A percentile compares a stretch with the other conserved stretches of the same genome.
These are phyloP conservation scores for Manis crassicaudata DNA, from an alignment of 2,797 vertebrate species.

Conservation along the genomic window DNA sequence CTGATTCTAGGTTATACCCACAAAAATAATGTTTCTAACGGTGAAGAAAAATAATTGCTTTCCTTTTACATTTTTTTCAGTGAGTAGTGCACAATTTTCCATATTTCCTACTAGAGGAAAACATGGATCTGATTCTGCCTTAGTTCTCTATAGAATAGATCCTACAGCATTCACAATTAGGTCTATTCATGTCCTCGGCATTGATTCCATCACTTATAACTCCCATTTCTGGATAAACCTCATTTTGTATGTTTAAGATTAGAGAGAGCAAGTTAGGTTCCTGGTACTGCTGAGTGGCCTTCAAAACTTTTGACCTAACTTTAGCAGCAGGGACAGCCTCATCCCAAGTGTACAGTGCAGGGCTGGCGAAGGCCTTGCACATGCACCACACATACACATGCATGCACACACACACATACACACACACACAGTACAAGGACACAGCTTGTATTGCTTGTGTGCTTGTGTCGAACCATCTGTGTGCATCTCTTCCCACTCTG, in stretches of 20 bases:
- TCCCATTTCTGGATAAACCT: not conserved
- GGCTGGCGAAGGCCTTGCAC: not conserved
- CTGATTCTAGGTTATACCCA: not conserved
- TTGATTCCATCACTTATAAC: not conserved
- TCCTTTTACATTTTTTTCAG: not conserved
- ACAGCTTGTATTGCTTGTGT: not conserved
- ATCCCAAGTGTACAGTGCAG: fast-evolving
- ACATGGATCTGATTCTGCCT: not conserved
- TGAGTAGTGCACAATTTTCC: not conserved
- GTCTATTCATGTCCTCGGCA: not conserved
- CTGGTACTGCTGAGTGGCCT: not conserved
- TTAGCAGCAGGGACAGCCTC: fast-evolving
- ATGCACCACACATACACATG: not conserved
- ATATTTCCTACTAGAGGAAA: not conserved
- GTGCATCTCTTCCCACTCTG: not conserved
- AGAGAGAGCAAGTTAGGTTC: not conserved
- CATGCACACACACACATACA: not conserved
- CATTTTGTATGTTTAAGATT: not conserved
- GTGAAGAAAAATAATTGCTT: not conserved
- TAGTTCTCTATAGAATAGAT: not conserved
- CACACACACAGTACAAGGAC: fast-evolving
- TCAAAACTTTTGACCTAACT: fast-evolving
- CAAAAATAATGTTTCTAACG: constrained; percentile 11
- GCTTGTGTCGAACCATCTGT: not conserved
- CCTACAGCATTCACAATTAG: not conserved